These are phyloP conservation scores for Antitype chi DNA, from an alignment of 2,888 invertebrate genomes.

Conservation along the genomic window DNA sequence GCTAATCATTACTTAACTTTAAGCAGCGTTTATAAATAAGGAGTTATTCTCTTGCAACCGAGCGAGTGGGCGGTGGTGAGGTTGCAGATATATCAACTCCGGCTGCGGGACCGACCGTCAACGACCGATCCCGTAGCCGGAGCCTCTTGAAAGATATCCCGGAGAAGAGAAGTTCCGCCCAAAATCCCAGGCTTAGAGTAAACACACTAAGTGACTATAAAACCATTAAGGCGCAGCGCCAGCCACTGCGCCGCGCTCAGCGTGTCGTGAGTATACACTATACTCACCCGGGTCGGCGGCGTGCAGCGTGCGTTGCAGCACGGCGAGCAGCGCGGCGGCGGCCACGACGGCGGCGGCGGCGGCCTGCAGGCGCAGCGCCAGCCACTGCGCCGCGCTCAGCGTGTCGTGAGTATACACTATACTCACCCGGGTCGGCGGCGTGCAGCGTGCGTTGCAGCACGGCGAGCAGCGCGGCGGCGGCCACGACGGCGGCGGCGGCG, in stretches of 20 bases:
- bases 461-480: constrained; percentile 80
- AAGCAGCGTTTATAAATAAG: too few species aligned
- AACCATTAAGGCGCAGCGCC: background rate
- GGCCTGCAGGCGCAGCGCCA: constrained; percentile 91
- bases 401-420: constrained; percentile 2
- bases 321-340: constrained; percentile 81
- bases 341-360: constrained; percentile 93
- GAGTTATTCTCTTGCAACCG: too few species aligned
- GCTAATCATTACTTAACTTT: too few species aligned
- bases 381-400: background rate
- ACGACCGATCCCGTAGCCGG: too few species aligned
- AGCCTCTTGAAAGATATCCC: too few species aligned
- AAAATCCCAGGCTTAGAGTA: too few species aligned
- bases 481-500: constrained; percentile 93
- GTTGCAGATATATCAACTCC: too few species aligned
- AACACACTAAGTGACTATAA: too few species aligned
- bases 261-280: background rate
- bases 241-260: background rate
- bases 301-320: constrained; percentile 93
- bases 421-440: constrained; percentile 93
- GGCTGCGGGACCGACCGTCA: too few species aligned
- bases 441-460: constrained; percentile 93
- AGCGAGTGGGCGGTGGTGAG: too few species aligned
- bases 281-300: constrained; percentile 93
- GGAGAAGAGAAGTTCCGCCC: too few species aligned